These are phyloP conservation scores for Pterophyllum scalare DNA, from an alignment of 2,113 vertebrate genomes.

Conservation along the genomic window DNA sequence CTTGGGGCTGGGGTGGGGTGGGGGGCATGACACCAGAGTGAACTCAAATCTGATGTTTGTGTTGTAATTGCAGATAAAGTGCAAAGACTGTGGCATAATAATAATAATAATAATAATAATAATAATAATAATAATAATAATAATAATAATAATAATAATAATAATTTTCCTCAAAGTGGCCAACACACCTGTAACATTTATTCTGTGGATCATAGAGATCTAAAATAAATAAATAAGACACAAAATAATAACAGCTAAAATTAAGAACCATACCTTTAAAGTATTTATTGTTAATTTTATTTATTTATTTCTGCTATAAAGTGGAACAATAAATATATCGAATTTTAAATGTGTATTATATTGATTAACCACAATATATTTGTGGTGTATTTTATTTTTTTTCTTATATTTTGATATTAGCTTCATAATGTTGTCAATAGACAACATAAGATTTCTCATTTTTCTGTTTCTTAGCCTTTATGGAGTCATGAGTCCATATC, in stretches of 20 bases:
- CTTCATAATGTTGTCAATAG: not conserved
- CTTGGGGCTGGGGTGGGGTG: not conserved
- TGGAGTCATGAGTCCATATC: not conserved
- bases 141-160: not conserved
- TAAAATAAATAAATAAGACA: not conserved
- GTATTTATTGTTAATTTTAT: not conserved
- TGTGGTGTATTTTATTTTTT: not conserved
- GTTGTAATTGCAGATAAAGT: not conserved
- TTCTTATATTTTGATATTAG: not conserved
- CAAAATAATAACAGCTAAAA: not conserved
- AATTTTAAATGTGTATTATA: not conserved
- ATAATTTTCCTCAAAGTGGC: not conserved
- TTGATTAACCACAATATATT: not conserved
- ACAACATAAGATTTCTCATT: not conserved
- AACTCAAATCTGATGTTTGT: not conserved
- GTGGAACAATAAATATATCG: not conserved
- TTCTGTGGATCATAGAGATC: not conserved
- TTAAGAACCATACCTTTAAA: not conserved
- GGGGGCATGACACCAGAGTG: slow-evolving; percentile 29
- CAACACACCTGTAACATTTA: not conserved
- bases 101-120: not conserved
- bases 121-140: too few species aligned
- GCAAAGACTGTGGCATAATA: not conserved
- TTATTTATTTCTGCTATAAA: too few species aligned
- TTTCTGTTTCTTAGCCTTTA: not conserved